These are phyloP conservation scores for Drosophila santomea DNA, from an alignment of 1,140 invertebrate genomes.

Conservation along the genomic window DNA sequence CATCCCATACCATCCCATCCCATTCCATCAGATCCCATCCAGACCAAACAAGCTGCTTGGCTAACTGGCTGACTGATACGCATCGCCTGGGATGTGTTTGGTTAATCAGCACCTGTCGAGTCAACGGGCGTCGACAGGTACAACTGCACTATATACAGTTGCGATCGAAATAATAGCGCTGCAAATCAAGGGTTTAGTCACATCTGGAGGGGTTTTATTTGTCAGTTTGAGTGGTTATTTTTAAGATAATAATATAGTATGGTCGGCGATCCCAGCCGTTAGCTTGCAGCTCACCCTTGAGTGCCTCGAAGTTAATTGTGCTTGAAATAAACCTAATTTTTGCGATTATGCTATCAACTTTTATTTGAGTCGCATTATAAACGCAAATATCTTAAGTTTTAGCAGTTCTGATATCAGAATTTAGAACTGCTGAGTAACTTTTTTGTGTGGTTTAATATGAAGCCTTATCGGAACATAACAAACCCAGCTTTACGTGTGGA, in stretches of 20 bases:
- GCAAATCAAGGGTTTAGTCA: conserved; percentile 36
- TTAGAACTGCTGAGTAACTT: not conserved
- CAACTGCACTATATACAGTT: conserved; percentile 39
- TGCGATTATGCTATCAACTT: not conserved
- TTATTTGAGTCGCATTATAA: not conserved
- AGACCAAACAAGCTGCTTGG: conserved; percentile 58
- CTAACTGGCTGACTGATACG: conserved; percentile 80
- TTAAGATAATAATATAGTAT: conserved; percentile 1
- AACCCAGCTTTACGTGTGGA: not conserved
- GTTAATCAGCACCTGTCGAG: conserved; percentile 80
- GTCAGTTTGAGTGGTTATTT: conserved; percentile 31
- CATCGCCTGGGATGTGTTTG: conserved; percentile 75
- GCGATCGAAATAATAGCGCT: conserved; percentile 41
- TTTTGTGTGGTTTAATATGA: not conserved
- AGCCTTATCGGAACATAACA: not conserved
- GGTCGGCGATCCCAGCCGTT: not conserved
- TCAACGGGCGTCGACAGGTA: conserved; percentile 65
- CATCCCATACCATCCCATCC: conserved; percentile 2
- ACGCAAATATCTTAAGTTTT: not conserved
- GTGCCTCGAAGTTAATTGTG: conserved; percentile 4
- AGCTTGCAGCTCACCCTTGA: not conserved
- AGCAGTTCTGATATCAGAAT: too few species aligned
- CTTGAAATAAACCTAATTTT: conserved; percentile 1
- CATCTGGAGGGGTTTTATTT: conserved; percentile 12
- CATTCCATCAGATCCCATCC: conserved; percentile 1